Percentiles rank a stretch among this genome's conserved stretches.
Conservation (phyloP, 2,888 invertebrate genomes). For the Drosophila meridionalis region DNA sequence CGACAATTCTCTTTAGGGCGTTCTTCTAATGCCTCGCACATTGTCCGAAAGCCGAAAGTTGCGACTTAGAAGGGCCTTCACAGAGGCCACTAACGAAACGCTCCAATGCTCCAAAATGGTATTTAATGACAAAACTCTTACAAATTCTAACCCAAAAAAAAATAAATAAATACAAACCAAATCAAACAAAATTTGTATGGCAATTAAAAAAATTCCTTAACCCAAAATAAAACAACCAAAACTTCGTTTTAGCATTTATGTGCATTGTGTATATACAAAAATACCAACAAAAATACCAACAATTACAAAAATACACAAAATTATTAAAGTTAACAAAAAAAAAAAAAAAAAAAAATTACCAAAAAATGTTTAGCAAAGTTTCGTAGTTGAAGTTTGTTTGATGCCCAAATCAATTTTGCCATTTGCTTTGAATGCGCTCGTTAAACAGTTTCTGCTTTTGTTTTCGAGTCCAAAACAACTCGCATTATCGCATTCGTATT, state of each 20-base stretch:
- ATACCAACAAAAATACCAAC: slow-evolving; percentile 10
- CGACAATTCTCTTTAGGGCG: slow-evolving; percentile 87
- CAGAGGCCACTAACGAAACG: slow-evolving; percentile 94
- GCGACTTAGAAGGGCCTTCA: slow-evolving; percentile 94
- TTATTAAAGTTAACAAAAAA: slow-evolving; percentile 4
- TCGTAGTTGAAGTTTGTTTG: slow-evolving; percentile 13
- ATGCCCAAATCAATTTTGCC: slow-evolving; percentile 16
- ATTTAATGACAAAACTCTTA: slow-evolving; percentile 81
- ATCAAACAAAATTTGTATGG: slow-evolving; percentile 11
- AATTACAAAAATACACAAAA: slow-evolving; percentile 6
- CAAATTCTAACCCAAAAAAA: slow-evolving; percentile 13
- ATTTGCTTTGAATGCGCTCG: slow-evolving; percentile 37
- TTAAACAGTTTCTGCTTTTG: slow-evolving; percentile 26
- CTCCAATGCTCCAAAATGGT: slow-evolving; percentile 96
- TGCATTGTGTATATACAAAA: slow-evolving; percentile 49
- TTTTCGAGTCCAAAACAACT: slow-evolving; percentile 19
- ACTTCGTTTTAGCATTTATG: slow-evolving; percentile 51
- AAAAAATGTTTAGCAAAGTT: slow-evolving; percentile 6
- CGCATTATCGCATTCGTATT: slow-evolving; percentile 9
- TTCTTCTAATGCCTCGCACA: slow-evolving; percentile 95
- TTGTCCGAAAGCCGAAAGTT: slow-evolving; percentile 94
- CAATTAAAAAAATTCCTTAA: slow-evolving; percentile 8
- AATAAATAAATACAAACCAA: background rate
- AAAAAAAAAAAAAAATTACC: slow-evolving; percentile 2
- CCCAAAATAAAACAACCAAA: slow-evolving; percentile 2